A percentile compares a stretch with the other conserved stretches of the same genome.
Evolutionary conservation across 2,797 vertebrate species (phyloP).

Genomic region (Scyliorhinus canicula): DNA sequence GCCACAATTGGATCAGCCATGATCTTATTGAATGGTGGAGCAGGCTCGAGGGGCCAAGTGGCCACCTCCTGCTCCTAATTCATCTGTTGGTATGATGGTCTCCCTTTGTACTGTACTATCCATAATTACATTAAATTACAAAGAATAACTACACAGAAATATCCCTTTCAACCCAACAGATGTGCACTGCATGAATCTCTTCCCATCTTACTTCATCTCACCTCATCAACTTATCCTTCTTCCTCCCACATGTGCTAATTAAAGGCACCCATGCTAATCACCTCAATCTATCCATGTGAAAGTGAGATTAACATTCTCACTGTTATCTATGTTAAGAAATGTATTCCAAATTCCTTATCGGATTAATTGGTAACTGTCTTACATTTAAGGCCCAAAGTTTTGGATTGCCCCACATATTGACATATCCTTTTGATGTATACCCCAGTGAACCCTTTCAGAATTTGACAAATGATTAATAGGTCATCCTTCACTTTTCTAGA

Average conservation of each 20-base stretch:
- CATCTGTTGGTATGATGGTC: neutral
- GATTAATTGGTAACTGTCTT: neutral
- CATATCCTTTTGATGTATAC: neutral
- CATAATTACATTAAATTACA: neutral
- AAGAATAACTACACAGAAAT: neutral
- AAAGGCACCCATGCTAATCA: neutral
- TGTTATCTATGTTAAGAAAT: neutral
- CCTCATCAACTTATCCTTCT: neutral
- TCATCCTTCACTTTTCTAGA: neutral
- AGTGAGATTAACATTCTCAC: neutral
- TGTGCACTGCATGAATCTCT: no score
- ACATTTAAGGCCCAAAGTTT: neutral
- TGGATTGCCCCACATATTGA: neutral
- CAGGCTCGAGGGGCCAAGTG: no score
- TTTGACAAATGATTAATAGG: neutral
- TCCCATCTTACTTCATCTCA: neutral
- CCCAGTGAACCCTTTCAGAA: neutral
- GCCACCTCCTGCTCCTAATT: no score
- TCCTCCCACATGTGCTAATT: neutral
- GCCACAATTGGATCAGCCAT: no score
- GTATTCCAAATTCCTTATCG: no score
- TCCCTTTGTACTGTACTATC: neutral
- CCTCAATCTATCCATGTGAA: neutral
- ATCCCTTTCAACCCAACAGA: neutral
- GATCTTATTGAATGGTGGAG: no score